phyloP scores from a whole-genome alignment of 1,140 invertebrate genomes.

The Bombus waltoni region DNA sequence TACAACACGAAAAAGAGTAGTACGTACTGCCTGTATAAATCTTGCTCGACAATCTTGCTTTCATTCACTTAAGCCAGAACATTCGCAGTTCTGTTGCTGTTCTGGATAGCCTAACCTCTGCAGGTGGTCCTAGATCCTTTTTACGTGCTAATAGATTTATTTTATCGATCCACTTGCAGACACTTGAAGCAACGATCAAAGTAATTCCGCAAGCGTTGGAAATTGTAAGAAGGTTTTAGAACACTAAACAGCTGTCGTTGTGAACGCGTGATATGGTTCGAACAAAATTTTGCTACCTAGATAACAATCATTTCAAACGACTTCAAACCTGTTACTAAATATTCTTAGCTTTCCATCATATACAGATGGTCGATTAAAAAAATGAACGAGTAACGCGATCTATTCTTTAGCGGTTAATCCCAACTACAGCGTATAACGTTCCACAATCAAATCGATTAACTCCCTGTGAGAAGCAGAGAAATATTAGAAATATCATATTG shows the following conservation, averaged over 20 bases:
- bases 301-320: neutral
- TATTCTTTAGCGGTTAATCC: too few relatives aligned
- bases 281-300: too few relatives aligned
- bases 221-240: neutral
- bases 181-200: neutral
- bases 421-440: neutral
- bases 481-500: too few relatives aligned
- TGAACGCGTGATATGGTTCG: too few relatives aligned
- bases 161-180: neutral
- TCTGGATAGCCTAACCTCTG: neutral
- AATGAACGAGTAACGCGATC: neutral
- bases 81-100: neutral
- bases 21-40: neutral
- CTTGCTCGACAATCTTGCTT: neutral
- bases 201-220: neutral
- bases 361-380: neutral
- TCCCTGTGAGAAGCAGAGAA: neutral
- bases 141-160: slow-evolving; percentile 12
- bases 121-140: neutral
- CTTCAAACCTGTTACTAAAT: neutral
- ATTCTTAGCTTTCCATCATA: neutral
- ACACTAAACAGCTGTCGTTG: neutral
- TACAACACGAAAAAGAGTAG: neutral
- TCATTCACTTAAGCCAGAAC: neutral
- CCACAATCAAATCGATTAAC: neutral